Conservation (phyloP, 1,140 invertebrate species). For the Andricus grossulariae region DNA sequence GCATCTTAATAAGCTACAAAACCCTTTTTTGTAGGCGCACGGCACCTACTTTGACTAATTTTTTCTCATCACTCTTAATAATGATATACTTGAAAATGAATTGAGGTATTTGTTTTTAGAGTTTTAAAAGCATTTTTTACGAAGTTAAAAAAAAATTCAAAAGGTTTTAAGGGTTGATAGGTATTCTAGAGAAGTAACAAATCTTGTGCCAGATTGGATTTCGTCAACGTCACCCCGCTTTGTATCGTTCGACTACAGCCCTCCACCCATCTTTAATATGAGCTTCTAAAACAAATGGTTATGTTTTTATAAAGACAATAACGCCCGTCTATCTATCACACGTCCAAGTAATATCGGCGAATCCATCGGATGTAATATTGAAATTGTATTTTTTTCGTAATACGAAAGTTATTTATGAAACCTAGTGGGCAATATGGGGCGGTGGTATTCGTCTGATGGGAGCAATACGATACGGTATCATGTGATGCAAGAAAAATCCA, state of each 20-base stretch:
- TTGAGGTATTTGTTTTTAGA: no score
- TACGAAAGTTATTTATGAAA: conserved; percentile 74
- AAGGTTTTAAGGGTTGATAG: no score
- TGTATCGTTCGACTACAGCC: conserved; percentile 43
- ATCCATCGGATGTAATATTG: conserved; percentile 73
- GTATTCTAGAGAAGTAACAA: background rate
- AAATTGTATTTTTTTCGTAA: conserved; percentile 72
- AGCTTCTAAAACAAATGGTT: conserved; percentile 73
- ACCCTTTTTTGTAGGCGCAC: no score
- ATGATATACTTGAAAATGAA: no score
- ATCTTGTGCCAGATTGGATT: conserved; percentile 42
- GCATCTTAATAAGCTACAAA: no score
- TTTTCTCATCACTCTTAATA: no score
- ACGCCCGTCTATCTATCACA: conserved; percentile 73
- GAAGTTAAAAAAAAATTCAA: background rate
- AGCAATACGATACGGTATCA: conserved; percentile 58
- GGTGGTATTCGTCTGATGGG: conserved; percentile 56
- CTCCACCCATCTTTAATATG: conserved; percentile 58
- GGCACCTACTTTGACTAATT: no score
- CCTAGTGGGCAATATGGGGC: conserved; percentile 64
- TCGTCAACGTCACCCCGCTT: conserved; percentile 49
- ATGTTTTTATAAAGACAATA: conserved; percentile 76
- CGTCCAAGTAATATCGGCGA: conserved; percentile 72
- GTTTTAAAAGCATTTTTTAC: background rate
- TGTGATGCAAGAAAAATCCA: conserved; percentile 57